Evolutionary conservation across 2,888 invertebrate species (phyloP).

Genomic region (Clanis bilineata): DNA sequence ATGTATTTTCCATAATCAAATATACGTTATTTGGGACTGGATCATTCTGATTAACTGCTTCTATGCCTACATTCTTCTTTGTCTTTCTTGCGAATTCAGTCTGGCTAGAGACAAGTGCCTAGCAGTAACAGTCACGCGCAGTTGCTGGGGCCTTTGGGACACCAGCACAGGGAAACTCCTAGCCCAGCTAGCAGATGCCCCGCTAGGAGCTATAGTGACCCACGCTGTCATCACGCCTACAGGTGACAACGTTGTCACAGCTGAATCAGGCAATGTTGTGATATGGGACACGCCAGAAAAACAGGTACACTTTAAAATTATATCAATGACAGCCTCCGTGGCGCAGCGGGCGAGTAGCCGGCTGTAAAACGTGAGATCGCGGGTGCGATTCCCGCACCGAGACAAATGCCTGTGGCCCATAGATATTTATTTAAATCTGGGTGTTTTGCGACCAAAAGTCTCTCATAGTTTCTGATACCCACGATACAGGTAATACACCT

Average conservation of each 20-base stretch:
- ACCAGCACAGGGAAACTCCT: constrained; percentile 92
- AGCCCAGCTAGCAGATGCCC: constrained; percentile 94
- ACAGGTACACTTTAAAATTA: constrained; percentile 47
- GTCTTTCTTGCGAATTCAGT: constrained; percentile 57
- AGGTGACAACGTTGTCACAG: constrained; percentile 92
- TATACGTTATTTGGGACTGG: too few species aligned
- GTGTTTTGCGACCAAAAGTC: too few species aligned
- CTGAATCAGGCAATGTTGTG: constrained; percentile 95
- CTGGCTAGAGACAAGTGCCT: constrained; percentile 89
- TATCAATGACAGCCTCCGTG: neutral
- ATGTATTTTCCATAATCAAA: too few species aligned
- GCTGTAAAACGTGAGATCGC: too few species aligned
- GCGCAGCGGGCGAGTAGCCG: too few species aligned
- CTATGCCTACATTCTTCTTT: neutral
- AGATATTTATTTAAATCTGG: too few species aligned
- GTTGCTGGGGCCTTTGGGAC: constrained; percentile 98
- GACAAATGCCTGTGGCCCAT: too few species aligned
- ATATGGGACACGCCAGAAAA: constrained; percentile 88
- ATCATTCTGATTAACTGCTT: too few species aligned
- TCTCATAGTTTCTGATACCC: too few species aligned
- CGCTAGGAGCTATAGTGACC: constrained; percentile 96
- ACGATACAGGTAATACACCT: too few species aligned
- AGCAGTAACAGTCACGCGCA: constrained; percentile 96
- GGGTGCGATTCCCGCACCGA: too few species aligned
- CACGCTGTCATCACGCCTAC: constrained; percentile 94